Evolutionary conservation across 2,797 vertebrate genomes (phyloP).

Genomic region (Sebastes jordani): DNA sequence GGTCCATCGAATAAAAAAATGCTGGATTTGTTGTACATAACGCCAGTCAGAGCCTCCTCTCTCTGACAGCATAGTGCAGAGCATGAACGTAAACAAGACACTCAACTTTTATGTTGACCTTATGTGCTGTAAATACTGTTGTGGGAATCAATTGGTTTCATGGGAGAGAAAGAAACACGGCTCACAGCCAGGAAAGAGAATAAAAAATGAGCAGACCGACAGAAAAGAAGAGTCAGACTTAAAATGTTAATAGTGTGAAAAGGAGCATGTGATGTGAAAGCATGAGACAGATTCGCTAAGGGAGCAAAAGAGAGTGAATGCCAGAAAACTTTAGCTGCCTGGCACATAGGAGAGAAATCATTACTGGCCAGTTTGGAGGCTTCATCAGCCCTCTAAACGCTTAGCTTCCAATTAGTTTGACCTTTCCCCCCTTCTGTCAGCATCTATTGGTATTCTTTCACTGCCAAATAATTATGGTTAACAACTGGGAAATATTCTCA

Average conservation of each 20-base stretch:
- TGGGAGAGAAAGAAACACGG: background rate
- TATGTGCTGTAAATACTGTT: constrained; percentile 1
- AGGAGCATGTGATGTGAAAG: background rate
- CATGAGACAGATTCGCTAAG: constrained; percentile 5
- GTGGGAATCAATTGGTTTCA: constrained; percentile 15
- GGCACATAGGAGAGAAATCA: background rate
- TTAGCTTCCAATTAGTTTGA: constrained; percentile 29
- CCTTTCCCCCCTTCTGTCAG: constrained; percentile 24
- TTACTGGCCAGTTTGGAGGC: constrained; percentile 21
- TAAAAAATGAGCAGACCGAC: background rate
- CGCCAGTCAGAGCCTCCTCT: background rate
- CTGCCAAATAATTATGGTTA: constrained; percentile 5
- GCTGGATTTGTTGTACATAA: constrained; percentile 2
- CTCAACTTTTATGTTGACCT: constrained; percentile 3
- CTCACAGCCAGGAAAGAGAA: background rate
- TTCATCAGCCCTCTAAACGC: background rate
- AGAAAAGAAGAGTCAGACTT: background rate
- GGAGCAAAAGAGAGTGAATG: background rate
- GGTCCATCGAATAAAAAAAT: constrained; percentile 14
- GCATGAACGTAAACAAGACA: constrained; percentile 9
- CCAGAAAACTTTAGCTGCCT: constrained; percentile 14
- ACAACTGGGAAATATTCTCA: background rate
- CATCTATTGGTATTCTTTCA: background rate
- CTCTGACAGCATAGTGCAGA: background rate
- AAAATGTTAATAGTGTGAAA: constrained; percentile 8